These are phyloP conservation scores for Solea solea DNA, from an alignment of 2,113 vertebrate genomes.

Conservation along the genomic window DNA sequence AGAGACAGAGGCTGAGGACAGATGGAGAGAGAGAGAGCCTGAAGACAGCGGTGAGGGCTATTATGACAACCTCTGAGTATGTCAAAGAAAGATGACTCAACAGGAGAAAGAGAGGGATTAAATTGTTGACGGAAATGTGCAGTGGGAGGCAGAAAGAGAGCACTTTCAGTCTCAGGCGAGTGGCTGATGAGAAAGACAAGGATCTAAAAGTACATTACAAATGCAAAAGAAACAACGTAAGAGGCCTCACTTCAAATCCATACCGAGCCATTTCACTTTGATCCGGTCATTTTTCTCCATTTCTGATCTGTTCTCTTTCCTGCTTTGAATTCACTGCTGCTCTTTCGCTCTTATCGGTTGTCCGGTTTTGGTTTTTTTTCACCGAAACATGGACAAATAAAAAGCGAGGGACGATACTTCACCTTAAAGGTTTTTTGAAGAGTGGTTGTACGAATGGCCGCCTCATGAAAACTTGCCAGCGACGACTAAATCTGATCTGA, in stretches of 20 bases:
- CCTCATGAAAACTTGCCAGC: too few relatives aligned
- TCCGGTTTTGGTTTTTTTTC: too few relatives aligned
- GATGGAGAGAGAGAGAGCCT: not conserved
- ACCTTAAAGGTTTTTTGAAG: too few relatives aligned
- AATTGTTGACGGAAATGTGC: conserved; percentile 35
- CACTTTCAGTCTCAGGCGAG: conserved; percentile 26
- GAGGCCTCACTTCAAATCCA: conserved; percentile 2
- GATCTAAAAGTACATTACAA: not conserved
- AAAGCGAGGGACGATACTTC: too few relatives aligned
- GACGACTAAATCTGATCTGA: too few relatives aligned
- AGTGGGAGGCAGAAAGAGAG: conserved; percentile 37
- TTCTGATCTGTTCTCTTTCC: not conserved
- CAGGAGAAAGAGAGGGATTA: conserved; percentile 21
- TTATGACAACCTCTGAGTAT: too few relatives aligned
- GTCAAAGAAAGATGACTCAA: conserved; percentile 52
- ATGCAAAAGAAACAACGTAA: conserved; percentile 5
- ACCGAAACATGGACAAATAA: too few relatives aligned
- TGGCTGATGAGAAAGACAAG: not conserved
- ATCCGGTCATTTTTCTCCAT: not conserved
- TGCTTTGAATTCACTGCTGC: not conserved
- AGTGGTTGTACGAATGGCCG: too few relatives aligned
- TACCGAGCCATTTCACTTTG: not conserved
- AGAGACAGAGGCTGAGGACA: not conserved
- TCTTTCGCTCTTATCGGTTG: too few relatives aligned
- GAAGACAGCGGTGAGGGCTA: not conserved